Base-by-base conservation (phyloP, 2,113 vertebrate genomes). In the Seriola dumerili region DNA sequence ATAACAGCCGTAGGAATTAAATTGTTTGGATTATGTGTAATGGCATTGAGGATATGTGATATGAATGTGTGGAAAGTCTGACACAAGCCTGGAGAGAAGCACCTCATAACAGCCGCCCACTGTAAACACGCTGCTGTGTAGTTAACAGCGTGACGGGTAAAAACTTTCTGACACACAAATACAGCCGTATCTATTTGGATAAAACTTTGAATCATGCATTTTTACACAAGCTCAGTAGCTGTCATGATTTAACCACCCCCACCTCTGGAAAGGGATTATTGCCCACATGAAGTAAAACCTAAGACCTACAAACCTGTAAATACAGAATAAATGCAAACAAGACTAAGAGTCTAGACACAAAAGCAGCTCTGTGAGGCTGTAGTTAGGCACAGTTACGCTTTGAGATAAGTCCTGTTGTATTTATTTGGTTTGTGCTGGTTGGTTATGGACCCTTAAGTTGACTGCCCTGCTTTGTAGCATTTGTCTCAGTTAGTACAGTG, bases 11-110 rank as follows among this genome's bases (percentile, higher is more conserved):
- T 16, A 38, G 69, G 83, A 81, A 36, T 87, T 4, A 72, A 38
- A 80, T 64, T 78, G 86, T 88, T 91, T 90, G 80, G 80, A 88
- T 89, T 87, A 67, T 67, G 82, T 23, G 76, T 70, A 44, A 79
- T 73, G 80, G 58, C 78, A 79, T 63, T 76, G 79, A 50, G 54
- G 55, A 81, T 59, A 36, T 36, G 46, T 63, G 74, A 84, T 78
- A 61, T 34, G 71, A 81, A 84, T 11, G 16, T 80, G 72, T 78
- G 85, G 86, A 88, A 87, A 90, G 71, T 89, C 61, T 86, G 83
- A 86, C 71, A 85, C 77, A 67, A 66, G 77, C 62, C 77, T 44
- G 34, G 40, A 78, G 68, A 57, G 61, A 71, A 74, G 76, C 76
- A 29, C 38, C 79, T 70, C 76, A 78, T 66, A 64, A 81, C 72